These are phyloP conservation scores for Aromia moschata DNA, from an alignment of 2,888 invertebrate species.

Conservation along the genomic window DNA sequence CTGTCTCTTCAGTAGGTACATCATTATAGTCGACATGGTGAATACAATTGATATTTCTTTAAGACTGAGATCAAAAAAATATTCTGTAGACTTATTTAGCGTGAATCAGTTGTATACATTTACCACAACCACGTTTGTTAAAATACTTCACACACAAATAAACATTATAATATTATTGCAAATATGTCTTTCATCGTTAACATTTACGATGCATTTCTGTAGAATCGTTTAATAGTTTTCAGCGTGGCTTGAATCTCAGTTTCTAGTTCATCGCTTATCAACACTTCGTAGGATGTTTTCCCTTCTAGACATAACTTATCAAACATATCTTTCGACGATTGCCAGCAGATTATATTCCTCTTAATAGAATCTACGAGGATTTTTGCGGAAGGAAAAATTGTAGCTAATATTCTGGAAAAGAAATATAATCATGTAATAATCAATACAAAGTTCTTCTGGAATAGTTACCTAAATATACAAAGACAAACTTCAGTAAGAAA, in stretches of 20 bases:
- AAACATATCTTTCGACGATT: conserved; percentile 63
- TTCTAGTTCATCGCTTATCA: conserved; percentile 52
- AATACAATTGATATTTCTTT: too few relatives aligned
- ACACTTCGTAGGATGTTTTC: conserved; percentile 51
- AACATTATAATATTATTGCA: conserved; percentile 26
- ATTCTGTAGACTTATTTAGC: too few relatives aligned
- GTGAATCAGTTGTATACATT: too few relatives aligned
- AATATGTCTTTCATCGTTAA: conserved; percentile 19
- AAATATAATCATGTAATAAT: conserved; percentile 8
- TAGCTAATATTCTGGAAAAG: conserved; percentile 65
- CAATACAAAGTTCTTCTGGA: neutral
- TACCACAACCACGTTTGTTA: too few relatives aligned
- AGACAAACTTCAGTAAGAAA: conserved; percentile 68
- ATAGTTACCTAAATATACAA: conserved; percentile 65
- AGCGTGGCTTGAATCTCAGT: conserved; percentile 46
- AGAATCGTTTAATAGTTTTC: conserved; percentile 9
- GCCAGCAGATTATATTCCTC: conserved; percentile 70
- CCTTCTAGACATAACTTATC: conserved; percentile 47
- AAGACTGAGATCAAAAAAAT: too few relatives aligned
- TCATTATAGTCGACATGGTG: too few relatives aligned
- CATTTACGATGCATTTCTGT: conserved; percentile 2
- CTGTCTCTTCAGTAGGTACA: too few relatives aligned
- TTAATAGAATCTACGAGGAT: conserved; percentile 65
- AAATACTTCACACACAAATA: conserved; percentile 14
- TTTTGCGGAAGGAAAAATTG: conserved; percentile 66